phyloP scores from a whole-genome alignment of 2,888 invertebrate genomes.

The Chaetogeoica ovagalla region DNA sequence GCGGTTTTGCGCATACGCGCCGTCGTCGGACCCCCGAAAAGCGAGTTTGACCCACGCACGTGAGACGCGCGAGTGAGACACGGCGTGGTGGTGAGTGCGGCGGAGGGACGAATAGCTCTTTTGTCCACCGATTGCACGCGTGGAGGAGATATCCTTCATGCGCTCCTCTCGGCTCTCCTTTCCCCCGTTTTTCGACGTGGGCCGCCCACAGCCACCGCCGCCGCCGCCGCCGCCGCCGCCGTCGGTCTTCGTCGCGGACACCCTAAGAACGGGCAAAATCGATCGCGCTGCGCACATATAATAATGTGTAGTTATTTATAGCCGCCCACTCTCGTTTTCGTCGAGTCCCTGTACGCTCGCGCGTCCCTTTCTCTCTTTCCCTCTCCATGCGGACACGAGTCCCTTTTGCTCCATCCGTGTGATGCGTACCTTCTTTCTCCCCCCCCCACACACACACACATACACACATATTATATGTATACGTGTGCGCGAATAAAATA shows the following conservation, averaged over 20 bases:
- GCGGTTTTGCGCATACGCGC: conserved; percentile 26
- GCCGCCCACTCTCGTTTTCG: background rate
- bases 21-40: conserved; percentile 21
- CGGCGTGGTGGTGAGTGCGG: background rate
- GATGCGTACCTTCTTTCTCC: too few relatives aligned
- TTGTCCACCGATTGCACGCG: conserved; percentile 45
- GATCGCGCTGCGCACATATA: conserved; percentile 31
- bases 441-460: too few relatives aligned
- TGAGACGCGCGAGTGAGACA: too few relatives aligned
- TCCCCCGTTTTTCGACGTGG: background rate
- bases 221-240: conserved; percentile 1
- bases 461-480: too few relatives aligned
- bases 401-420: too few relatives aligned
- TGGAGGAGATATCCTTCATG: conserved; percentile 37
- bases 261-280: conserved; percentile 35
- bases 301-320: too few relatives aligned
- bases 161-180: background rate
- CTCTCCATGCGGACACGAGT: too few relatives aligned
- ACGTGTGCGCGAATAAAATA: too few relatives aligned
- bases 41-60: conserved; percentile 30
- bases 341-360: background rate
- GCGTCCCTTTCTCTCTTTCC: too few relatives aligned
- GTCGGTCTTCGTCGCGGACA: conserved; percentile 16
- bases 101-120: background rate
- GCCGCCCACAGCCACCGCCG: conserved; percentile 18